These are phyloP conservation scores for Danio jaintianensis DNA, from an alignment of 2,797 vertebrate genomes.

Conservation along the genomic window DNA sequence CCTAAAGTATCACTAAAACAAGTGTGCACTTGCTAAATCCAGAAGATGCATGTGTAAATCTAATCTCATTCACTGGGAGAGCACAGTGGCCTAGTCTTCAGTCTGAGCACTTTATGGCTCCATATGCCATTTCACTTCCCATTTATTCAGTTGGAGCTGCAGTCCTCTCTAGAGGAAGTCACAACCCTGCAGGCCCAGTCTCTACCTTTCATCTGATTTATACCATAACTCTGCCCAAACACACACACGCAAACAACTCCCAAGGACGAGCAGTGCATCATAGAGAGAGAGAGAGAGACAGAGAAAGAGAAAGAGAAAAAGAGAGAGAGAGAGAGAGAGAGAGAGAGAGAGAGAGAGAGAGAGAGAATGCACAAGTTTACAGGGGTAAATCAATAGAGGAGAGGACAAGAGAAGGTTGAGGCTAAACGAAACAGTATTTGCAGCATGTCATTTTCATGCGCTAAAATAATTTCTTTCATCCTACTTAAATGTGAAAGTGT, in stretches of 20 bases:
- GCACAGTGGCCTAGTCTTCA: slow-evolving; percentile 71
- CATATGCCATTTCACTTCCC: slow-evolving; percentile 83
- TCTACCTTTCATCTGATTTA: slow-evolving; percentile 72
- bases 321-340: slow-evolving; percentile 64
- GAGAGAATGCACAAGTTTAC: slow-evolving; percentile 63
- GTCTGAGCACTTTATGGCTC: slow-evolving; percentile 77
- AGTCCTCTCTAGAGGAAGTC: slow-evolving; percentile 73
- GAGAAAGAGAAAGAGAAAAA: slow-evolving; percentile 66
- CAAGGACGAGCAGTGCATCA: slow-evolving; percentile 46
- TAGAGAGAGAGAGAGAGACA: slow-evolving; percentile 15
- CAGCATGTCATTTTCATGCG: slow-evolving; percentile 1
- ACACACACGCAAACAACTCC: slow-evolving; percentile 70
- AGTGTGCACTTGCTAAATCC: slow-evolving; percentile 17
- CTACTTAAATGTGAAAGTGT: background rate
- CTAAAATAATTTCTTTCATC: background rate
- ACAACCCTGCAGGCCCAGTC: slow-evolving; percentile 62
- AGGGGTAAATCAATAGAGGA: slow-evolving; percentile 54
- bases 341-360: slow-evolving; percentile 60
- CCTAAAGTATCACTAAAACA: background rate
- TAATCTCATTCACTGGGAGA: slow-evolving; percentile 74
- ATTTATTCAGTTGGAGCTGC: slow-evolving; percentile 79
- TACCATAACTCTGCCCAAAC: slow-evolving; percentile 77
- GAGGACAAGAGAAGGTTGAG: slow-evolving; percentile 46
- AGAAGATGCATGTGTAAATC: slow-evolving; percentile 75
- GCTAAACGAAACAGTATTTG: background rate